phyloP scores from a whole-genome alignment of 2,113 vertebrate genomes.

The Australoheros scitulus region DNA sequence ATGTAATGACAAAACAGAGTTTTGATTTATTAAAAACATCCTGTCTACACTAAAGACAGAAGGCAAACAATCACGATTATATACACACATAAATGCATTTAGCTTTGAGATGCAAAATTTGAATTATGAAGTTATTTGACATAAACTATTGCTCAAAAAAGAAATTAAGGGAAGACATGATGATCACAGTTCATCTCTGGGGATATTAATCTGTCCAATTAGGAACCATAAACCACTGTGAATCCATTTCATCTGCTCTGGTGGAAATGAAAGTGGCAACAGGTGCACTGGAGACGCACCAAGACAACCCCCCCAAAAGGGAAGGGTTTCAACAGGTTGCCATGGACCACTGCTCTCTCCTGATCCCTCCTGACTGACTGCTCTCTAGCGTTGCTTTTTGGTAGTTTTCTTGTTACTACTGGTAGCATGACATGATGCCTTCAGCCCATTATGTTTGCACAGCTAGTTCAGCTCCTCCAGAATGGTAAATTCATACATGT shows the following conservation, averaged over 20 bases:
- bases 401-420: background rate
- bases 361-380: background rate
- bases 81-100: background rate
- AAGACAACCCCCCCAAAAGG: background rate
- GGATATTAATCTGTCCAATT: background rate
- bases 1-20: no score
- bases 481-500: background rate
- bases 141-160: no score
- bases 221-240: background rate
- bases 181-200: no score
- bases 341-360: background rate
- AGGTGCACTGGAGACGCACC: accelerated
- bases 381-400: background rate
- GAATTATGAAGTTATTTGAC: no score
- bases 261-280: background rate
- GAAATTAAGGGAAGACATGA: background rate
- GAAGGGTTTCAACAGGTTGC: background rate
- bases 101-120: background rate
- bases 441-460: background rate
- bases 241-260: background rate
- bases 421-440: background rate
- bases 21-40: no score
- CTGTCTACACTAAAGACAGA: no score
- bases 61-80: no score
- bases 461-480: background rate